Percentiles rank a stretch among this genome's conserved stretches.
Evolutionary conservation across 2,113 vertebrate genomes (phyloP).

Genomic region (Xiphias gladius): DNA sequence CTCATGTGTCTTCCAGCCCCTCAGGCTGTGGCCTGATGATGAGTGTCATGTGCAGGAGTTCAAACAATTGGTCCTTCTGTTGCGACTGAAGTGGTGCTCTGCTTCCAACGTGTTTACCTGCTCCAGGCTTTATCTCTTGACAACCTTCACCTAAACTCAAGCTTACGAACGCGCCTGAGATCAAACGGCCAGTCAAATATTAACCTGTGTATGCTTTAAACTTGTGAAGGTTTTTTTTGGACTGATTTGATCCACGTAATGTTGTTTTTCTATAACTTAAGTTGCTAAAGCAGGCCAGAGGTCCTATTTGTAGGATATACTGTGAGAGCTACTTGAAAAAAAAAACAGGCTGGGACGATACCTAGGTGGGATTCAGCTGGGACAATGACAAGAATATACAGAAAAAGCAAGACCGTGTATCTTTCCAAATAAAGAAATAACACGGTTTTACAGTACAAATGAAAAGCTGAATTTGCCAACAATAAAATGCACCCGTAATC

Average conservation of each 20-base stretch:
- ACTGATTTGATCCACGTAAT: conserved; percentile 5
- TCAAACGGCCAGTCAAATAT: conserved; percentile 75
- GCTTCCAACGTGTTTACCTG: conserved; percentile 54
- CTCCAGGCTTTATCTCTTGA: conserved; percentile 61
- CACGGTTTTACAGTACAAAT: neutral
- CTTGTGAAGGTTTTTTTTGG: conserved; percentile 36
- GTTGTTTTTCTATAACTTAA: neutral
- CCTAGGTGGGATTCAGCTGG: too few relatives aligned
- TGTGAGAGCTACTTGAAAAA: neutral
- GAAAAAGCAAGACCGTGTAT: neutral
- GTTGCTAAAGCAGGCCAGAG: neutral
- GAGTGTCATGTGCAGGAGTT: conserved; percentile 34
- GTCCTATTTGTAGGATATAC: too few relatives aligned
- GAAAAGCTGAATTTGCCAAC: too few relatives aligned
- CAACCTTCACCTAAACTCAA: conserved; percentile 77
- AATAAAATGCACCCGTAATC: too few relatives aligned
- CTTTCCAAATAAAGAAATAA: neutral
- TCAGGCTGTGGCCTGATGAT: conserved; percentile 58
- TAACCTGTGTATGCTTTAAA: conserved; percentile 57
- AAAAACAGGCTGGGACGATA: too few relatives aligned
- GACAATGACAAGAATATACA: too few relatives aligned
- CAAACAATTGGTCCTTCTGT: conserved; percentile 41
- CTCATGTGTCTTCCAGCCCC: conserved; percentile 2
- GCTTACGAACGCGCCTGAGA: conserved; percentile 43
- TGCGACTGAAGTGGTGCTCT: conserved; percentile 24